phyloP scores from a whole-genome alignment of 2,113 vertebrate genomes.

The Melanotaenia duboulayi region DNA sequence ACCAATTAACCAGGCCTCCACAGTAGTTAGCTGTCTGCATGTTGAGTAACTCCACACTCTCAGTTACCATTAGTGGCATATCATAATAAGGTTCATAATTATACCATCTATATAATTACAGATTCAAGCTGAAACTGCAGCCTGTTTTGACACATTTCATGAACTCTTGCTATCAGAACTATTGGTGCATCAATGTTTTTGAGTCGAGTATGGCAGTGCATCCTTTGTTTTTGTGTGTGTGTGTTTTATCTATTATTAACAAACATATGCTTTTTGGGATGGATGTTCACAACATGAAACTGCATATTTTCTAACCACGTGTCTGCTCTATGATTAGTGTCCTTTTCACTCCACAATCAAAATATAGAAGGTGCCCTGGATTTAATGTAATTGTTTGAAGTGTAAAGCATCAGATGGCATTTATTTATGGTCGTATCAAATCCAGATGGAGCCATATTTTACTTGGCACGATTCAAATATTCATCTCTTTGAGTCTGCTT shows the following conservation, averaged over 20 bases:
- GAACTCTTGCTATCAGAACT: constrained; percentile 61
- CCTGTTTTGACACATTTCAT: constrained; percentile 76
- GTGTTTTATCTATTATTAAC: constrained; percentile 20
- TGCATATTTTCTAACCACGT: constrained; percentile 48
- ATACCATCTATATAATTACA: constrained; percentile 78
- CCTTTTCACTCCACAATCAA: constrained; percentile 33
- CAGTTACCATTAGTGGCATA: constrained; percentile 78
- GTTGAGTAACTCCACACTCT: constrained; percentile 72
- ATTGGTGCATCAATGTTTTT: constrained; percentile 60
- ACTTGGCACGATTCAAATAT: constrained; percentile 73
- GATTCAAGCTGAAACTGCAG: constrained; percentile 67
- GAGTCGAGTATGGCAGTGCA: constrained; percentile 48
- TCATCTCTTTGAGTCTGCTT: constrained; percentile 70
- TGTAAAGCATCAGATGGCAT: constrained; percentile 73
- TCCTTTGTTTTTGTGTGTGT: constrained; percentile 63
- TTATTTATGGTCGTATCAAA: constrained; percentile 69
- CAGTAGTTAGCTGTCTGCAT: constrained; percentile 79
- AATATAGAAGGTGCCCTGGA: constrained; percentile 60
- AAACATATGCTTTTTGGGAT: not conserved
- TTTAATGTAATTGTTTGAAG: constrained; percentile 72
- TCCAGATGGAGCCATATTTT: constrained; percentile 79
- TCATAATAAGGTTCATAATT: constrained; percentile 76
- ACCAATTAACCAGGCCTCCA: constrained; percentile 75
- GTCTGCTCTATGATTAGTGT: constrained; percentile 44
- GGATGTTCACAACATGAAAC: constrained; percentile 37